Percentiles rank a stretch among this genome's conserved stretches.
phyloP scores from a whole-genome alignment of 2,113 vertebrate genomes.

The Hydrochoerus hydrochaeris region DNA sequence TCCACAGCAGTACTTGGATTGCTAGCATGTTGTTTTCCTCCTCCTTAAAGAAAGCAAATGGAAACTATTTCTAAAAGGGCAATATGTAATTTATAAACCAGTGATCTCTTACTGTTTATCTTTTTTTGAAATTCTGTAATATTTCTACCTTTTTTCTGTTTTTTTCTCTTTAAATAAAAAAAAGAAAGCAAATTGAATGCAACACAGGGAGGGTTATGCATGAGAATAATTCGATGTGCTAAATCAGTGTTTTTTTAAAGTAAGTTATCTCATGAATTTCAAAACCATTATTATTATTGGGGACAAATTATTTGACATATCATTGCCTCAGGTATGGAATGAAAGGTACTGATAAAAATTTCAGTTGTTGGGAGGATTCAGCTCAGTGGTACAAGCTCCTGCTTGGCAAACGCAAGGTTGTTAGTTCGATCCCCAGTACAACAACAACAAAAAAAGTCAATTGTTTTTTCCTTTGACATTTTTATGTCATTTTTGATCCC shows the following conservation, averaged over 20 bases:
- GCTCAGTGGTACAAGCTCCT: no score
- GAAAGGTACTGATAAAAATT: conserved; percentile 33
- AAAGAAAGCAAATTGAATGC: conserved; percentile 14
- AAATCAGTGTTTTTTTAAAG: conserved; percentile 20
- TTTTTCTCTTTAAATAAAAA: no score
- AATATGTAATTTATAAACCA: no score
- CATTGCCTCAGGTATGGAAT: not conserved
- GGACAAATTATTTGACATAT: not conserved
- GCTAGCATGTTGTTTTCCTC: not conserved
- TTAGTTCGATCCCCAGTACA: no score
- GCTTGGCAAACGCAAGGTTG: no score
- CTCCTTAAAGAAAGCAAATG: conserved; percentile 21
- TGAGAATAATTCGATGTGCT: not conserved
- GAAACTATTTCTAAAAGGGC: no score
- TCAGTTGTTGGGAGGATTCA: not conserved
- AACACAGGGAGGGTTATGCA: not conserved
- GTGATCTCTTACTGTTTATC: no score
- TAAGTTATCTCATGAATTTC: conserved; percentile 25
- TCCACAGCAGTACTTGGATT: not conserved
- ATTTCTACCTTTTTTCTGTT: no score
- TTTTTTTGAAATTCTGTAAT: no score
- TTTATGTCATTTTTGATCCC: conserved; percentile 52
- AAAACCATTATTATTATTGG: not conserved
- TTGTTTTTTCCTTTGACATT: conserved; percentile 39
- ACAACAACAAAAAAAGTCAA: no score